Percentiles rank a stretch among this genome's conserved stretches.
Evolutionary conservation across 2,797 vertebrate genomes (phyloP).

Genomic region (Atherinosoma microstoma): DNA sequence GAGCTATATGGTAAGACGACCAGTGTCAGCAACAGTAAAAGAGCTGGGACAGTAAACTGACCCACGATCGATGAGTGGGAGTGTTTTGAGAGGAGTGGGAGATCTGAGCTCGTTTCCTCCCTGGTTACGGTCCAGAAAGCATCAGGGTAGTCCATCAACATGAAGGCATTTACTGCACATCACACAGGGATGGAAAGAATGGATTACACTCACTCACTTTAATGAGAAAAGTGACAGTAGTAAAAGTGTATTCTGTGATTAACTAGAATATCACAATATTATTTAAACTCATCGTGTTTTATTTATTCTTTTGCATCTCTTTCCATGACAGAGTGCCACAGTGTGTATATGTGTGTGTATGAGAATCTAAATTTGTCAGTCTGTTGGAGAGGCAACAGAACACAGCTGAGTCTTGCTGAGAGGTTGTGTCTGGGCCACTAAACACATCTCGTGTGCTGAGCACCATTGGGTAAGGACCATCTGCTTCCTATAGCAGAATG

Average conservation of each 20-base stretch:
- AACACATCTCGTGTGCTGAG: constrained; percentile 52
- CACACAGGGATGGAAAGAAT: constrained; percentile 31
- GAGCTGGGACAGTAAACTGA: constrained; percentile 54
- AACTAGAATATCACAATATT: constrained; percentile 16
- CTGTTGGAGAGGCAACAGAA: constrained; percentile 48
- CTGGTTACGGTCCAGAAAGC: constrained; percentile 57
- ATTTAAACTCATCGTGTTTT: background rate
- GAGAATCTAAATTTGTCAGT: constrained; percentile 56
- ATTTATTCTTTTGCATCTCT: constrained; percentile 15
- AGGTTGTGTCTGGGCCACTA: constrained; percentile 71
- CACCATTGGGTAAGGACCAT: constrained; percentile 54
- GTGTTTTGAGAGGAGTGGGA: constrained; percentile 53
- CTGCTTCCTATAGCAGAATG: constrained; percentile 49
- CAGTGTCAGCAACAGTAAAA: constrained; percentile 57
- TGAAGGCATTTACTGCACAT: constrained; percentile 46
- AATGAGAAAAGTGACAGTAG: constrained; percentile 12
- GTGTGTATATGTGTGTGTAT: constrained; percentile 12
- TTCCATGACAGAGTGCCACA: constrained; percentile 7
- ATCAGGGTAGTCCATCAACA: constrained; percentile 45
- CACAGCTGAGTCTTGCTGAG: constrained; percentile 68
- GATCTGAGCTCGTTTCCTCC: constrained; percentile 68
- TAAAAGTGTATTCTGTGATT: background rate
- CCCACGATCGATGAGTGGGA: constrained; percentile 62
- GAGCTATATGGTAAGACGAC: constrained; percentile 43
- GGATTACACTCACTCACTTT: constrained; percentile 17